A percentile compares a stretch with the other conserved stretches of the same genome.
These are phyloP conservation scores for Trinectes maculatus DNA, from an alignment of 2,113 vertebrate species.

Conservation along the genomic window DNA sequence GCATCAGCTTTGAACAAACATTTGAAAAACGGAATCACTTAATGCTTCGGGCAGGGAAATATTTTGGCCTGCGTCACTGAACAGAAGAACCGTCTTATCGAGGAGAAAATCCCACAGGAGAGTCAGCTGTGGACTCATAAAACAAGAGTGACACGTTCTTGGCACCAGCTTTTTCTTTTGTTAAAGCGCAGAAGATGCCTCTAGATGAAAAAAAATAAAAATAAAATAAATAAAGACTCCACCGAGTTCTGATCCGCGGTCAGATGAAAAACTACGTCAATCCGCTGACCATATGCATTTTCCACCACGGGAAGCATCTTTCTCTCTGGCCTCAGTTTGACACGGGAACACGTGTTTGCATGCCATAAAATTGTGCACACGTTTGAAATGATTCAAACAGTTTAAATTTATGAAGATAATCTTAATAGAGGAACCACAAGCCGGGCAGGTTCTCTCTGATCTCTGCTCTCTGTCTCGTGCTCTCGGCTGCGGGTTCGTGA, in stretches of 20 bases:
- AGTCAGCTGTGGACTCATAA: constrained; percentile 57
- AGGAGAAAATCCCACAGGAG: constrained; percentile 21
- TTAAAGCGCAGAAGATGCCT: constrained; percentile 33
- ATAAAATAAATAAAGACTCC: constrained; percentile 3
- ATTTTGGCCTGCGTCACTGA: constrained; percentile 17
- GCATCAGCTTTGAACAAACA: constrained; percentile 22
- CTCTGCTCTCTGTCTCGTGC: constrained; percentile 24
- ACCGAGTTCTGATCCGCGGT: neutral
- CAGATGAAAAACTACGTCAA: constrained; percentile 21
- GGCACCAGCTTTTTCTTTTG: constrained; percentile 41
- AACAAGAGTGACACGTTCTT: constrained; percentile 55
- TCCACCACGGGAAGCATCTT: constrained; percentile 19
- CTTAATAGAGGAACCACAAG: constrained; percentile 46
- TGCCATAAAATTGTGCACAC: constrained; percentile 15
- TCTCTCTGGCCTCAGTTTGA: constrained; percentile 25
- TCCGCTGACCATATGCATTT: constrained; percentile 23
- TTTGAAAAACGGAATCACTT: constrained; percentile 39
- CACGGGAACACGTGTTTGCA: constrained; percentile 40
- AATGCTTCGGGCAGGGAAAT: constrained; percentile 20
- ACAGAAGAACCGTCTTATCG: constrained; percentile 55
- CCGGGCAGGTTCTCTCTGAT: constrained; percentile 37
- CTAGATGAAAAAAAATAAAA: constrained; percentile 29
- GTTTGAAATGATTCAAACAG: constrained; percentile 25
- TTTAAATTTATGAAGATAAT: constrained; percentile 33
- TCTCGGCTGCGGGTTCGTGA: constrained; percentile 61